Evolutionary conservation across 2,888 invertebrate species (phyloP), one percentile per base, ranked within the genome.

Genomic region (Heterodera filipjevi): DNA sequence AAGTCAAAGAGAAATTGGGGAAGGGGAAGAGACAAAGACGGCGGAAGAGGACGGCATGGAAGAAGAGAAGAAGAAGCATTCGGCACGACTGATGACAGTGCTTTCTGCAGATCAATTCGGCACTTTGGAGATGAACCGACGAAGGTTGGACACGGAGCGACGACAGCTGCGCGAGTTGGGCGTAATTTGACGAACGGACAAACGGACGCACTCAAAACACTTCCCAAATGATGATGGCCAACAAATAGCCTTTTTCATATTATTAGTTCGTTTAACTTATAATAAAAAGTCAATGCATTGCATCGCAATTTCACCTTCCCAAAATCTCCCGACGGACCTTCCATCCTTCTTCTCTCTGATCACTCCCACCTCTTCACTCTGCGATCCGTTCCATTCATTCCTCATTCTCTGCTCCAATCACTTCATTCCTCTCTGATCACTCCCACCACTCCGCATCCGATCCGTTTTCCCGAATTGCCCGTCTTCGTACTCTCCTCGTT

Each of bases 371-470:
- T n/a, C n/a, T n/a, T n/a, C n/a, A n/a, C n/a, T n/a, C n/a, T n/a
- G n/a, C n/a, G n/a, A n/a, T n/a, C n/a, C n/a, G n/a, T n/a, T n/a
- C n/a, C n/a, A n/a, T n/a, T n/a, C n/a, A n/a, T n/a, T n/a, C n/a
- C n/a, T n/a, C n/a, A n/a, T n/a, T n/a, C n/a, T n/a, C n/a, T n/a
- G n/a, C n/a, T n/a, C n/a, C n/a, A n/a, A n/a, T n/a, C n/a, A n/a
- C n/a, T 33, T 78, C 32, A 68, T 27, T 81, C 16, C 49, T 81
- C 81, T 27, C 30, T 77, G 46, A 64, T 16, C 68, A 81, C 81
- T 83, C 86, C 86, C 79, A 88, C 88, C 44, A 86, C 83, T 44
- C 88, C 88, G 78, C 88, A 88, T 1, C 85, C 87, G 49, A 86
- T 35, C 70, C 88, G 82, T 14, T 83, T 79, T 22, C 88, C 88